Conservation (phyloP, 2,113 vertebrate species). For the Pandion haliaetus region DNA sequence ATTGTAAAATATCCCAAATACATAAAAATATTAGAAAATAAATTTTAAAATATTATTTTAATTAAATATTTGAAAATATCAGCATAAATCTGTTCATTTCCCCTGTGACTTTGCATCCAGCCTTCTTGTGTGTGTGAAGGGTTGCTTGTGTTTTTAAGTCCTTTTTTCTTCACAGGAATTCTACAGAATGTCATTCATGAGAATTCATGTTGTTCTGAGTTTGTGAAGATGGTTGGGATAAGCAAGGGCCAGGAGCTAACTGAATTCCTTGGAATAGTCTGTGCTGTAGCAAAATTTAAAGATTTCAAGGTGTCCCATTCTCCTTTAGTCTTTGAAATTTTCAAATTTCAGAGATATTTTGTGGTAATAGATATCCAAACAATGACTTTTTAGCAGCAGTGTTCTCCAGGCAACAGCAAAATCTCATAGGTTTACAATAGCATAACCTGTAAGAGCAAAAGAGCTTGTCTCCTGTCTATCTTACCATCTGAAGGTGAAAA, state of each 20-base stretch:
- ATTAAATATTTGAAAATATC: background rate
- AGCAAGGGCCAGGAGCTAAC: background rate
- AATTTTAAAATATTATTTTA: background rate
- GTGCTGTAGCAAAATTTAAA: background rate
- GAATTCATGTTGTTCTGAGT: background rate
- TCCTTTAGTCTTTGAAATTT: background rate
- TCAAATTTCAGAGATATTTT: background rate
- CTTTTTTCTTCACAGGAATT: background rate
- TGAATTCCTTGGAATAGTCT: background rate
- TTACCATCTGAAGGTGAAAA: background rate
- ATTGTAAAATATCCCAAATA: background rate
- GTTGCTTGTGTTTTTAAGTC: background rate
- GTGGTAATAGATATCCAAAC: background rate
- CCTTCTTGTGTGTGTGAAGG: background rate
- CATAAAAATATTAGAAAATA: background rate
- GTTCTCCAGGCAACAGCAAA: background rate
- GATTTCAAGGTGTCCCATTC: background rate
- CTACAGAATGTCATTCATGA: background rate
- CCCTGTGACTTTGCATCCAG: background rate
- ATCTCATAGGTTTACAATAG: background rate
- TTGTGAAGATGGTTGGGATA: background rate
- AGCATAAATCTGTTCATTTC: background rate
- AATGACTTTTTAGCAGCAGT: background rate
- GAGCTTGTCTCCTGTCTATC: background rate
- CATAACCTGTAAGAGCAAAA: background rate